phyloP scores from a whole-genome alignment of 2,113 vertebrate species.

The Oncorhynchus keta region DNA sequence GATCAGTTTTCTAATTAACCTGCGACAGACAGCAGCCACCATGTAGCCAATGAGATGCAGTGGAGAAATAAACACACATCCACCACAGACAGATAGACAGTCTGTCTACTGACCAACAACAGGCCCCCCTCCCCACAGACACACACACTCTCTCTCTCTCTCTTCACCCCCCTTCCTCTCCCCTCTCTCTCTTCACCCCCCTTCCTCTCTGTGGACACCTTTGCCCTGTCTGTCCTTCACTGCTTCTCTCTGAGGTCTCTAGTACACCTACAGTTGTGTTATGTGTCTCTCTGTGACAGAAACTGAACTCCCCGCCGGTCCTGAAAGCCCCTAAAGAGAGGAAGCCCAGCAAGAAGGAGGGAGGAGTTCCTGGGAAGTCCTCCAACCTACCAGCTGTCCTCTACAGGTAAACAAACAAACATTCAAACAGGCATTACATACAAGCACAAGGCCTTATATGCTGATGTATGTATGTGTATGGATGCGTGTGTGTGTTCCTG shows the following conservation, averaged over 20 bases:
- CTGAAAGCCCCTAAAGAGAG: constrained; percentile 94
- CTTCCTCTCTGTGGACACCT: neutral
- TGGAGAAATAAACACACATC: constrained; percentile 30
- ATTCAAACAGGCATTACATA: no score
- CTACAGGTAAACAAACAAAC: constrained; percentile 84
- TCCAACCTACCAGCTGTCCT: constrained; percentile 86
- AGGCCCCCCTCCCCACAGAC: neutral
- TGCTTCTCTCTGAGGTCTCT: neutral
- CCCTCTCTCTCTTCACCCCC: neutral
- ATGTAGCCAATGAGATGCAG: constrained; percentile 58
- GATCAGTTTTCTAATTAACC: constrained; percentile 98
- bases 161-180: neutral
- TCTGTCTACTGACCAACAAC: constrained; percentile 27
- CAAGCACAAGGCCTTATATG: no score
- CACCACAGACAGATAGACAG: neutral
- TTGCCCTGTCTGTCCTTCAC: neutral
- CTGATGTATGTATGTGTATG: neutral
- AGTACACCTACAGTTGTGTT: neutral
- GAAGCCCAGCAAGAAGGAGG: constrained; percentile 96
- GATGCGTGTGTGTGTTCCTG: no score
- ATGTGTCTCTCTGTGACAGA: constrained; percentile 67
- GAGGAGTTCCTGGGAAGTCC: constrained; percentile 85
- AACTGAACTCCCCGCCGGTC: constrained; percentile 88
- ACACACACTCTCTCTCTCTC: neutral
- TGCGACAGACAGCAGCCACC: constrained; percentile 58